These are phyloP conservation scores for Cheilosia soror DNA, from an alignment of 2,888 invertebrate genomes.

Conservation along the genomic window DNA sequence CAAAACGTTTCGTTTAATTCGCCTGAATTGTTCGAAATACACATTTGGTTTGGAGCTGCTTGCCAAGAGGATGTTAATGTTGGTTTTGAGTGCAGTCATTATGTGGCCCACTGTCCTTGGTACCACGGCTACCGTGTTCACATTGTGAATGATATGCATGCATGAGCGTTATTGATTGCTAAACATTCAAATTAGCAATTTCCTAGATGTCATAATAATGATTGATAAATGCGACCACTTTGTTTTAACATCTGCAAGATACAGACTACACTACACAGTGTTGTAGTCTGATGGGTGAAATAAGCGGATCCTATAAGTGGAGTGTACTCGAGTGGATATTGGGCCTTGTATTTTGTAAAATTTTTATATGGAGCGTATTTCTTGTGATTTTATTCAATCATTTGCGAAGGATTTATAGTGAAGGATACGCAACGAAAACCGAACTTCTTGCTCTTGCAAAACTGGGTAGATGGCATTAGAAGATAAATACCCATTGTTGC, in stretches of 20 bases:
- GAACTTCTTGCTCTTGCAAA: too few relatives aligned
- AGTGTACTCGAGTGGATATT: neutral
- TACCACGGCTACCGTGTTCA: neutral
- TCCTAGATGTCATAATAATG: slow-evolving; percentile 14
- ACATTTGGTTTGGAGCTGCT: slow-evolving; percentile 25
- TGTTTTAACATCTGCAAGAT: slow-evolving; percentile 23
- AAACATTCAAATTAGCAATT: slow-evolving; percentile 26
- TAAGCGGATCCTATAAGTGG: neutral
- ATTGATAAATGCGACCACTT: slow-evolving; percentile 46
- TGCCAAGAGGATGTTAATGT: slow-evolving; percentile 33
- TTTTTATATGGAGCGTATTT: neutral
- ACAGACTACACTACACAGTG: neutral
- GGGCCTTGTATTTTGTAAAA: neutral
- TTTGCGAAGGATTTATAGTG: too few relatives aligned
- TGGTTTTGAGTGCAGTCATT: neutral
- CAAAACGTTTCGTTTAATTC: slow-evolving; percentile 35
- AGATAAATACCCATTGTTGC: too few relatives aligned
- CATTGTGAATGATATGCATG: slow-evolving; percentile 16
- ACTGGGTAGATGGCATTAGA: too few relatives aligned
- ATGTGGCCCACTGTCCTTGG: neutral
- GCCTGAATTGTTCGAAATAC: slow-evolving; percentile 33
- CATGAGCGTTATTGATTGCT: slow-evolving; percentile 29
- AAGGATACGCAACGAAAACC: too few relatives aligned
- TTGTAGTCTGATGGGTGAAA: neutral
- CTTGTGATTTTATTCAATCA: too few relatives aligned